Evolutionary conservation across 92 coral and sea anemone genomes (phyloP), one percentile per base, ranked within the genome.

Genomic region (Diadumene lineata): DNA sequence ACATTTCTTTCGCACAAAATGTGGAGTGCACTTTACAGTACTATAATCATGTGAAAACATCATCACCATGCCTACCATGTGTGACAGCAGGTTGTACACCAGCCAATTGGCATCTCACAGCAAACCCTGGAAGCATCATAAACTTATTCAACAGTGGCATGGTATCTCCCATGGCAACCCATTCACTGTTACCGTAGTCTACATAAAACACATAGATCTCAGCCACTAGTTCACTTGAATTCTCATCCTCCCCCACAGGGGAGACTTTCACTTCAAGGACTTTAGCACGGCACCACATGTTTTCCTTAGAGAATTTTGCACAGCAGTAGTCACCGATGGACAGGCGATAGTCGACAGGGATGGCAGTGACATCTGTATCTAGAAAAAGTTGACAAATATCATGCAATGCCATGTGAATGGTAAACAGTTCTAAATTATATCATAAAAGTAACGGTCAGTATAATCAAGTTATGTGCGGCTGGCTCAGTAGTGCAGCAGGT

Each of bases 171-270:
- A 85, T 79, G 3, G 84, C 21, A 18, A 91, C 81, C 84, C 86
- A 88, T 69, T 94, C 98, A 7, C 68, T 77, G 78, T 93, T 90
- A 1, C 97, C 97, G 60, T 92, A 94, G 58, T 94, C 98, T 22
- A 94, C 73, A 43, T 94, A 93, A 48, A 92, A 91, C 78, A 94
- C 98, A 61, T 87, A 84, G 11, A 88, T 87, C 17, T 68, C 77
- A 22, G 60, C 67, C 33, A 34, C 50, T n/a, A 55, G 56, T 48
- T 75, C 80, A 32, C 28, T 31, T n/a, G n/a, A n/a, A n/a, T n/a
- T n/a, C 33, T 28, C 62, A 15, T 64, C 72, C 56, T 50, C 60
- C 70, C 61, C 72, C 25, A 56, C n/a, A 1, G 73, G 48, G 25
- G 76, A 64, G 29, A 58, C 44, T 19, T 85, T 66, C 1, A 87